Evolutionary conservation across 1,140 invertebrate species (phyloP).

Genomic region (Phymorhynchus buccinoides): DNA sequence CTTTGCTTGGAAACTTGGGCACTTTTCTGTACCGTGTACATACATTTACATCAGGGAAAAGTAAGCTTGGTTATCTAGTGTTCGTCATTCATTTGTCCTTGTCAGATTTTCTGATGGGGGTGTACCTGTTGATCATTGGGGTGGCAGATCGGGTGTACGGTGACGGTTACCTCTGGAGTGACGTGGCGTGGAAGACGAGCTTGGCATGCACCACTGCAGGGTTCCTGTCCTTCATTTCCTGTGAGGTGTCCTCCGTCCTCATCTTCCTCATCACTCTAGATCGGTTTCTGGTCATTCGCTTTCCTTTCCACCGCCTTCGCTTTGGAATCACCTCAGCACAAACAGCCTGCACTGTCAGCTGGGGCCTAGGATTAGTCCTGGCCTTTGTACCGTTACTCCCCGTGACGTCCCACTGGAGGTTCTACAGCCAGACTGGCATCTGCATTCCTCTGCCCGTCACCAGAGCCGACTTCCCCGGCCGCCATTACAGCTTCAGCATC

Average conservation of each 20-base stretch:
- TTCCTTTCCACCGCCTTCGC: too few species aligned
- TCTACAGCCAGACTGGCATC: too few species aligned
- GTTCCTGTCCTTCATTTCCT: constrained; percentile 52
- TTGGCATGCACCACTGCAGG: constrained; percentile 57
- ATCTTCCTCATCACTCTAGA: too few species aligned
- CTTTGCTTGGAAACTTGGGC: constrained; percentile 52
- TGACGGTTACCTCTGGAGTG: constrained; percentile 52
- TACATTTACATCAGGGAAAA: background rate
- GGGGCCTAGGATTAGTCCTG: too few species aligned
- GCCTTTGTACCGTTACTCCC: too few species aligned
- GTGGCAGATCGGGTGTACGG: constrained; percentile 34
- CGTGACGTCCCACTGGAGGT: too few species aligned
- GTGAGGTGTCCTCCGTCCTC: constrained; percentile 50
- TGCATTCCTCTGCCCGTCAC: too few species aligned
- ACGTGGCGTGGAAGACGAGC: constrained; percentile 47
- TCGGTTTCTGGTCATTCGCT: too few species aligned
- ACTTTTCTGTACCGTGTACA: constrained; percentile 44
- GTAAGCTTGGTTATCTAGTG: constrained; percentile 21
- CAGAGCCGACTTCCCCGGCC: too few species aligned
- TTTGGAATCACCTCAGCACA: too few species aligned
- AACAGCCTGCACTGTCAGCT: too few species aligned
- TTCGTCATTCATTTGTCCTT: constrained; percentile 55
- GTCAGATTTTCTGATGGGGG: constrained; percentile 38
- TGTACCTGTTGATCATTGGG: background rate
- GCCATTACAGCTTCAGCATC: too few species aligned